Evolutionary conservation across 2,113 vertebrate species (phyloP), one percentile per base, ranked within the genome.

Genomic region (Chionodraco myersi): DNA sequence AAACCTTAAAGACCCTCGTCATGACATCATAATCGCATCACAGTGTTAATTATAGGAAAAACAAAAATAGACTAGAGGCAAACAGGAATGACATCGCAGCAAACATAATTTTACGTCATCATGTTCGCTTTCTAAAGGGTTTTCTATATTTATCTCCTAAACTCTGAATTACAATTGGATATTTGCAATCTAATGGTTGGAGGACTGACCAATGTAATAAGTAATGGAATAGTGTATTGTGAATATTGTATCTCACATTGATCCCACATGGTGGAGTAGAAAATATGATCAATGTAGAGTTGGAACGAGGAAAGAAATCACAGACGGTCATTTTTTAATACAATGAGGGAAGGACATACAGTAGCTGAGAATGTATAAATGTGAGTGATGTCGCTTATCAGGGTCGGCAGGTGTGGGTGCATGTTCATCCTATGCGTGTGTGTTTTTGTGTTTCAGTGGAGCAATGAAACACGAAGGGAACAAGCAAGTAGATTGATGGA

Each of bases 321-420:
- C 62, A 77, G 79, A 79, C n/a, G 10, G 49, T 34, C 51, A 63
- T 53, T 54, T 79, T 72, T 79, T 61, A 47, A 23, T 54, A 23
- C 21, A 16, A 21, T 56, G 70, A 62, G 54, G 36, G 52, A 77
- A 18, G 69, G 23, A 41, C 16, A 30, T 44, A 21, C 21, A 21
- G 21, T 21, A 78, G 36, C 30, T 91, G 89, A 93, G 44, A 41
- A 49, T 51, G 64, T 65, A 79, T 75, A 82, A 88, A 88, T 72
- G 47, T 90, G 87, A 90, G 57, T 68, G 66, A 93, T 87, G 71
- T 82, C 65, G 76, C 62, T 71, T 36, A 70, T 58, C 47, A 57
- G 49, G 13, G n/a, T 77, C 30, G 30, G 30, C 30, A 30, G 30
- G 30, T 30, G 30, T 30, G 30, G 30, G 3, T 30, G 30, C 30